Conservation (phyloP, 2,888 invertebrate genomes). For the Hecatera dysodea region DNA sequence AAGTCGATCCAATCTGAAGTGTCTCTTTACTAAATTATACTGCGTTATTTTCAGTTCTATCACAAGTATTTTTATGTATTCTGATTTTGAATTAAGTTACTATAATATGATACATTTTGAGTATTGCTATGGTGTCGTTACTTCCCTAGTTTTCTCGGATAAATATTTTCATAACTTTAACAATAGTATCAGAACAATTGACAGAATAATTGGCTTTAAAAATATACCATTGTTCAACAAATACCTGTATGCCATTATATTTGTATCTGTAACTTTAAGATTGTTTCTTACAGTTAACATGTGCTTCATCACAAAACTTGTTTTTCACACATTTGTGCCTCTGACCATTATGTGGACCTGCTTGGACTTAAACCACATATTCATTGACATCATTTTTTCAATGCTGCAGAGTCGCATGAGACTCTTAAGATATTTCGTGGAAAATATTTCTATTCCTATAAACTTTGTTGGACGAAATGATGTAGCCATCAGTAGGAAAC, state of each 20-base stretch:
- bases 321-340: fast-evolving
- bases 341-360: neutral
- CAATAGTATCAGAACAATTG: slow-evolving; percentile 1
- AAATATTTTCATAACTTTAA: neutral
- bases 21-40: slow-evolving; percentile 6
- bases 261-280: neutral
- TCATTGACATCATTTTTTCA: neutral
- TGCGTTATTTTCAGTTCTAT: neutral
- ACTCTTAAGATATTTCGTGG: slow-evolving; percentile 20
- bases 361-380: neutral
- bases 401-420: slow-evolving; percentile 38
- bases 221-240: neutral
- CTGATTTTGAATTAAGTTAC: no score
- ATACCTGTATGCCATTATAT: neutral
- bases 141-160: neutral
- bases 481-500: slow-evolving; percentile 1
- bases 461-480: slow-evolving; percentile 28
- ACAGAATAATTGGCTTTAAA: slow-evolving; percentile 29
- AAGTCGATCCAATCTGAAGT: neutral
- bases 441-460: slow-evolving; percentile 22
- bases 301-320: no score
- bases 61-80: neutral
- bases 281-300: fast-evolving
- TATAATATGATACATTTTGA: neutral
- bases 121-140: neutral